phyloP scores from a whole-genome alignment of 2,888 invertebrate species.

The Linnaemya vulpina region DNA sequence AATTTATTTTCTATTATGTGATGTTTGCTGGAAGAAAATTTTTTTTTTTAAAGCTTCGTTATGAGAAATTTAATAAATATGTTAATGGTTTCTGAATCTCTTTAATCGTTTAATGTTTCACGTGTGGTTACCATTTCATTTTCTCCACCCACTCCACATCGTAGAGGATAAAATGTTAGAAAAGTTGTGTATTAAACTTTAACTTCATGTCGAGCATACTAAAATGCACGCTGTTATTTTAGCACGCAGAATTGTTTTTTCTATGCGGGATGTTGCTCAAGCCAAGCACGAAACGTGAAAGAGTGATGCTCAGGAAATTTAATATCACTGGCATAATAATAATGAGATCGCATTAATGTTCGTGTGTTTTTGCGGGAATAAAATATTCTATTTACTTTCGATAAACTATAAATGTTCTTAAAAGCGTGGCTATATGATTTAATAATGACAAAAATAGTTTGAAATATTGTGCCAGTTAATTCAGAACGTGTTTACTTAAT shows the following conservation, averaged over 20 bases:
- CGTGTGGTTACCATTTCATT: constrained; percentile 58
- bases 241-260: not conserved
- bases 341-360: constrained; percentile 72
- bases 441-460: too few species aligned
- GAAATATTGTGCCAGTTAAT: too few species aligned
- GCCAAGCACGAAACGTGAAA: not conserved
- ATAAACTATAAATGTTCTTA: too few species aligned
- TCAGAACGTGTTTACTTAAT: too few species aligned
- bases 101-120: constrained; percentile 64
- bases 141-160: not conserved
- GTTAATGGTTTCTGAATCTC: constrained; percentile 53
- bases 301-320: constrained; percentile 63
- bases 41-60: not conserved
- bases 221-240: not conserved
- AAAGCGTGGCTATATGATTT: too few species aligned
- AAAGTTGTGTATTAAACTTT: constrained; percentile 23
- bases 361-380: constrained; percentile 42
- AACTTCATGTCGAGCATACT: not conserved
- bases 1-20: too few species aligned
- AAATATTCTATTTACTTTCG: not conserved
- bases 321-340: constrained; percentile 71
- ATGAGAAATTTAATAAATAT: constrained; percentile 16
- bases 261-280: not conserved
- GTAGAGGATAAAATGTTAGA: not conserved
- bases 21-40: too few species aligned